Evolutionary conservation across 2,888 invertebrate genomes (phyloP).

Genomic region (Deilephila elpenor): DNA sequence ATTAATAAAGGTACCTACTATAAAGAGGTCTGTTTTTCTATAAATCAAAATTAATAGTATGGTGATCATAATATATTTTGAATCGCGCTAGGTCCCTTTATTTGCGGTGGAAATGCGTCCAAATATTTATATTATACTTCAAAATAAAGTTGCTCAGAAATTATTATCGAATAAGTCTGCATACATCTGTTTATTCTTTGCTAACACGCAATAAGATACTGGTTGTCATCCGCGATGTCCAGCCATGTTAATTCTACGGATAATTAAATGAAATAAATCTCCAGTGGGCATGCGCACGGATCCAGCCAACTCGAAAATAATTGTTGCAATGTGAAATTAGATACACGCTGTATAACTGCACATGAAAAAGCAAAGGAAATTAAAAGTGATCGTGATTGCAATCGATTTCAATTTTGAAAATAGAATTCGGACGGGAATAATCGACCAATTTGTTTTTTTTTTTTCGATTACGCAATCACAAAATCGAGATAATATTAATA

Average conservation of each 20-base stretch:
- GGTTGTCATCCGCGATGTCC: conserved; percentile 50
- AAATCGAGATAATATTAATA: too few relatives aligned
- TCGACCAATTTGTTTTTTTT: too few relatives aligned
- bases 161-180: neutral
- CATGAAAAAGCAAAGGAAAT: neutral
- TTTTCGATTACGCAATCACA: too few relatives aligned
- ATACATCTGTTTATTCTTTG: conserved; percentile 42
- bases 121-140: too few relatives aligned
- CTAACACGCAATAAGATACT: conserved; percentile 40
- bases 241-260: conserved; percentile 43
- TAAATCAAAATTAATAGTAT: too few relatives aligned
- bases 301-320: conserved; percentile 49
- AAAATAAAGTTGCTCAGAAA: too few relatives aligned
- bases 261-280: conserved; percentile 49
- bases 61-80: too few relatives aligned
- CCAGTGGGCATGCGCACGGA: conserved; percentile 14
- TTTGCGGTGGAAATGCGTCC: too few relatives aligned
- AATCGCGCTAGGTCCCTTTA: too few relatives aligned
- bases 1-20: too few relatives aligned
- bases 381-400: neutral
- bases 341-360: conserved; percentile 6
- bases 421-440: too few relatives aligned
- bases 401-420: neutral
- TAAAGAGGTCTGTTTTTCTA: too few relatives aligned
- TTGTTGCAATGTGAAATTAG: conserved; percentile 31